Evolutionary conservation across 2,113 vertebrate species (phyloP).

Genomic region (Scomber japonicus): DNA sequence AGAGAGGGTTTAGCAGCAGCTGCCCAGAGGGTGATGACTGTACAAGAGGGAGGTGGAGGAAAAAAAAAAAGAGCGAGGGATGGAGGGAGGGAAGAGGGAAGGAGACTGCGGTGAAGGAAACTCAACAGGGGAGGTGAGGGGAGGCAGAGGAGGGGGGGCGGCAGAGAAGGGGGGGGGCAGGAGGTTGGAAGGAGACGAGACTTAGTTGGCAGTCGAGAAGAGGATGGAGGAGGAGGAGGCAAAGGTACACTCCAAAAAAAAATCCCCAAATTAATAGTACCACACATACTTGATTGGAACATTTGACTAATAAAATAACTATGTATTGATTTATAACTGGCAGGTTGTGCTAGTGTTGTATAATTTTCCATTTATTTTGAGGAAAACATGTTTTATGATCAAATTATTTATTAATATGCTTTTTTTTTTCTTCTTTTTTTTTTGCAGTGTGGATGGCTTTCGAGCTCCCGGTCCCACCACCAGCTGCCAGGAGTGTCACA

Average conservation of each 20-base stretch:
- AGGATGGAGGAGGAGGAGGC: background rate
- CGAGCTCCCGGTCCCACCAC: conserved; percentile 80
- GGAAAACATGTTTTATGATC: background rate
- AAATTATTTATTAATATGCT: conserved; percentile 4
- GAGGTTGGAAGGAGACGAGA: background rate
- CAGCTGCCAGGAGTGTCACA: conserved; percentile 88
- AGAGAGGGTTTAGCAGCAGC: conserved; percentile 81
- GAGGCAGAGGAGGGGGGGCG: too few species aligned
- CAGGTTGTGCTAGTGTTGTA: background rate
- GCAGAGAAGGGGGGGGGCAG: background rate
- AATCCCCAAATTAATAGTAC: background rate
- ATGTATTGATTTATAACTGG: too few species aligned
- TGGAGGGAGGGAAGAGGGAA: conserved; percentile 1
- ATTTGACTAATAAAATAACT: too few species aligned
- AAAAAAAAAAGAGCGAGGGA: background rate
- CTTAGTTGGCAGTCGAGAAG: conserved; percentile 5
- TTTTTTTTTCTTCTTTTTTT: conserved; percentile 9
- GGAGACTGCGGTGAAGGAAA: conserved; percentile 32
- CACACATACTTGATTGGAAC: background rate
- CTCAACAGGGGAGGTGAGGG: background rate
- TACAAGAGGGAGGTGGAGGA: conserved; percentile 11
- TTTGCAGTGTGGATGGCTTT: conserved; percentile 21
- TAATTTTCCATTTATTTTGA: background rate
- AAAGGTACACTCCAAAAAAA: background rate
- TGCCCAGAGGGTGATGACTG: conserved; percentile 81